Base-by-base conservation (phyloP, 2,888 invertebrate genomes). In the Dichetophora obliterata region DNA sequence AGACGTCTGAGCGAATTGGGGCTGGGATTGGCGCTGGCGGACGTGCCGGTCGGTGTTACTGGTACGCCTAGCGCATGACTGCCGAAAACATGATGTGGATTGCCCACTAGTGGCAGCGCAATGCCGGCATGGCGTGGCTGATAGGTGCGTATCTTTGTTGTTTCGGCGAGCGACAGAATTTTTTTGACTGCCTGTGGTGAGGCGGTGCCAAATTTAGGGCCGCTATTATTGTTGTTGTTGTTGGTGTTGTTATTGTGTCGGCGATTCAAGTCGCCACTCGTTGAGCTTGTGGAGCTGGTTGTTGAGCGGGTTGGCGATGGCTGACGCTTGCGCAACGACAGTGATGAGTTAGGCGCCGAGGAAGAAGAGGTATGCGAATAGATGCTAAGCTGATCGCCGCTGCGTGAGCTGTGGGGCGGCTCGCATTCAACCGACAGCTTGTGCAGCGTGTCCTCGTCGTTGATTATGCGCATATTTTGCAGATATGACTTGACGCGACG, bases 121-220 rank as follows among this genome's bases (percentile, higher is more conserved):
- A 89, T 86, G 57, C 89, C 89, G n/a, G 90, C 89, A 84, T 93
- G 93, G 71, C 95, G 92, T 8, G 97, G 96, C 86, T 96, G 96
- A 86, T 96, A 95, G 6, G 95, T 96, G 74, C 96, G 92, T 11
- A 96, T 95, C 89, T 97, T 97, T 72, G 93, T 94, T 16, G 95
- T 94, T 87, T 96, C 96, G 14, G 96, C 95, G 43, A 99, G 91
- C 8, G 98, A 95, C 82, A 99, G 91, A 88, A 99, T 92, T 89
- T 99, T 99, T 84, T 98, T 93, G 22, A 99, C 97, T 9, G 98
- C 97, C 90, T 98, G 98, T 24, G 99, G 99, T 16, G 98, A 98
- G 57, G 98, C 98, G 57, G 98, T 88, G 83, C 91, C 94, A 84
- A 94, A 94, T 87, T 94, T 94, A 81, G 93, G 93, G 0, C 93